Evolutionary conservation across 1,140 invertebrate species (phyloP).

Genomic region (Physella acuta): DNA sequence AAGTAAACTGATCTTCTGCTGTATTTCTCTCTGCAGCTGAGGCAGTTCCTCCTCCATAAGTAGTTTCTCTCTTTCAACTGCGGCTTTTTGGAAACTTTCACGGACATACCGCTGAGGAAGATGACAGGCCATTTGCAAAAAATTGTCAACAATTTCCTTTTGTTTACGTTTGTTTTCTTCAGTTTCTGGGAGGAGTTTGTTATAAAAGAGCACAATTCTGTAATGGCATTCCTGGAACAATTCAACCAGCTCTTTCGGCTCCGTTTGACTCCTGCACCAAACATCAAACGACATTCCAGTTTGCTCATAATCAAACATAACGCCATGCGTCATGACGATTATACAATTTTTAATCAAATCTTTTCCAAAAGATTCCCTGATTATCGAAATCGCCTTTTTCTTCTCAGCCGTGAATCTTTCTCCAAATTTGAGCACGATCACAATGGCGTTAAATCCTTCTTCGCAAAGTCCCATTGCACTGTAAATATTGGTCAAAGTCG

Average conservation of each 20-base stretch:
- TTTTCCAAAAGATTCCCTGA: background rate
- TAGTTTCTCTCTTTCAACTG: background rate
- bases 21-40: background rate
- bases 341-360: background rate
- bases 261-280: background rate
- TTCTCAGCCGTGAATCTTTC: background rate
- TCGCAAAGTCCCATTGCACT: background rate
- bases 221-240: background rate
- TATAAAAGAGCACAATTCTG: background rate
- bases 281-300: background rate
- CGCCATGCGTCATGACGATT: background rate
- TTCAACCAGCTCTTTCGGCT: background rate
- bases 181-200: too few relatives aligned
- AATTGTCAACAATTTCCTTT: background rate
- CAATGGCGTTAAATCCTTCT: background rate
- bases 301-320: background rate
- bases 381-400: background rate
- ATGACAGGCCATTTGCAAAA: background rate
- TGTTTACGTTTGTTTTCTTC: background rate
- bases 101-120: background rate
- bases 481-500: background rate
- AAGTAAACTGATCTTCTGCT: background rate
- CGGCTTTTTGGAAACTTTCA: background rate
- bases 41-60: background rate
- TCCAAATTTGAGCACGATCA: background rate